Base-by-base conservation (phyloP, 1,140 invertebrate species). In the Hypsibius dujardini region DNA sequence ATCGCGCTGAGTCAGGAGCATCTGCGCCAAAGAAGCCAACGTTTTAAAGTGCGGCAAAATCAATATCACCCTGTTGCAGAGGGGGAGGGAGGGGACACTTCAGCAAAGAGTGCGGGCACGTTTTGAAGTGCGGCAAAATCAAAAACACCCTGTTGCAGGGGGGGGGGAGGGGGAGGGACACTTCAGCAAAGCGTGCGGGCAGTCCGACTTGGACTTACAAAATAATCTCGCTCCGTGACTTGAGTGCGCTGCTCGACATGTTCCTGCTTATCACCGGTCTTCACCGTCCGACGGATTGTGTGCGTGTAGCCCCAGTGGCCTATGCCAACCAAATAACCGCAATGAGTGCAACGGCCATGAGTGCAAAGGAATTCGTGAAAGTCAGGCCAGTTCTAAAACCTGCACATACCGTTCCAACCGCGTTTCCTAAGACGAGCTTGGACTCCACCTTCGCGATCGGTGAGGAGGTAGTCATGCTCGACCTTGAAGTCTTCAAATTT, bases 401-500 rank as follows among this genome's bases (percentile, higher is more conserved):
- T 72, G 47, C 60, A 72, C 78, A 85, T 84, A 86, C 90, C 90
- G 84, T 95, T 93, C 80, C 98, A 92, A 0, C 94, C 95, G 42
- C 95, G 86, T 80, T 94, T 95, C 71, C 95, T 83, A 47, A 99
- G 83, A 73, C 95, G 84, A 3, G 91, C 92, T 79, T 98, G 92
- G 78, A 90, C 88, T 12, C 46, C 70, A 75, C 88, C 89, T 1
- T 89, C 87, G 74, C 87, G 86, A 75, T 87, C 88, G 47, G 90
- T 91, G 73, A 92, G 89, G 73, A 98, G 83, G 80, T 98, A 98
- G 79, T 97, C 91, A 80, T 98, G 95, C 40, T 92, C 87, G 70
- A 99, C 95, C 76, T 91, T 88, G 80, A 98, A 98, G 79, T 98
- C 94, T 82, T 98, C 92, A 80, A 90, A 96, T n/a, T 87, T 83